Evolutionary conservation across 92 coral and sea anemone genomes (phyloP).

Genomic region (Nematostella vectensis): DNA sequence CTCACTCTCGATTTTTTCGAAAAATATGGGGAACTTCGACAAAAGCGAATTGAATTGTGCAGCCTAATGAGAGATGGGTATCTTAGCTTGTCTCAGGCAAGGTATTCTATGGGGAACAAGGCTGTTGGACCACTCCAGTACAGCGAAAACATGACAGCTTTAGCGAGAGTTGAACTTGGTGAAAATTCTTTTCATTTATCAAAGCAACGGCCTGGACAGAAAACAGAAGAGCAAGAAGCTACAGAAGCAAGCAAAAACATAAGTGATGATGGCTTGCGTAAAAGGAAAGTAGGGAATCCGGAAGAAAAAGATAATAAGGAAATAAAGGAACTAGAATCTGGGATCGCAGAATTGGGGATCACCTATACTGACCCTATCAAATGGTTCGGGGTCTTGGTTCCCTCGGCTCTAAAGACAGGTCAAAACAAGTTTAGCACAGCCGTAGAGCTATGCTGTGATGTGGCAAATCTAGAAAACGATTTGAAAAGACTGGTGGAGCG

Average conservation of each 20-base stretch:
- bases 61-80: conserved; percentile 77
- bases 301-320: neutral
- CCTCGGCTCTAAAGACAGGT: conserved; percentile 65
- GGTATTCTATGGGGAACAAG: conserved; percentile 97
- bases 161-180: conserved; percentile 18
- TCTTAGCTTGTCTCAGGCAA: conserved; percentile 78
- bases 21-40: conserved; percentile 51
- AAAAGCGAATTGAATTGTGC: conserved; percentile 42
- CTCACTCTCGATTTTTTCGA: conserved; percentile 70
- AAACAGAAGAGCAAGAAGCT: conserved; percentile 12
- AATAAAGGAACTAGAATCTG: conserved; percentile 1
- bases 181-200: conserved; percentile 24
- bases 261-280: conserved; percentile 11
- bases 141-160: conserved; percentile 67
- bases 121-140: conserved; percentile 79
- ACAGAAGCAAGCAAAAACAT: too few relatives aligned
- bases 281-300: conserved; percentile 7
- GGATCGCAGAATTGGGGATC: neutral
- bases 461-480: conserved; percentile 61
- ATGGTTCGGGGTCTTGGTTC: conserved; percentile 96
- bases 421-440: conserved; percentile 66
- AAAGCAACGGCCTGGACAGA: conserved; percentile 27
- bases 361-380: conserved; percentile 49
- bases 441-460: conserved; percentile 70
- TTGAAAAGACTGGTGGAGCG: conserved; percentile 34